Conservation (phyloP, 2,797 vertebrate genomes). For the Mus caroli region DNA sequence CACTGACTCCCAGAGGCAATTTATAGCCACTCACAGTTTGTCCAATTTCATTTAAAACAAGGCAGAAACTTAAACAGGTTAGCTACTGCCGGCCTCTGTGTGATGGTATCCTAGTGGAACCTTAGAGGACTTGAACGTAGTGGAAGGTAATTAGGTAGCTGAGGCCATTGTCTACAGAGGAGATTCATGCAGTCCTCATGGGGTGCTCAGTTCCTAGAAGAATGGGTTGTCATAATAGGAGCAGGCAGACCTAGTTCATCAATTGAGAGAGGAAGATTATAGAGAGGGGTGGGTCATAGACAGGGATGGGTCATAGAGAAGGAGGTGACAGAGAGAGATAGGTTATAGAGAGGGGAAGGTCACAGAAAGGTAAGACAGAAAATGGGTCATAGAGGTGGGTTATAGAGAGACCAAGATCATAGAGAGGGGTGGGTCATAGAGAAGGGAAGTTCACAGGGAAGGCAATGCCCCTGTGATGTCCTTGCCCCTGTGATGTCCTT, state of each 20-base stretch:
- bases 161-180: background rate
- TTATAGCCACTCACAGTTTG: constrained; percentile 10
- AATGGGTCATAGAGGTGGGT: background rate
- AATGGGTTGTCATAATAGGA: background rate
- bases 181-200: background rate
- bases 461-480: background rate
- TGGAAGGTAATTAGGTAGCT: too few relatives aligned
- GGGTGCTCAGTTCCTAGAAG: background rate
- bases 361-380: background rate
- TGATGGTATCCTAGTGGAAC: background rate
- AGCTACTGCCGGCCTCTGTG: too few relatives aligned
- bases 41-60: constrained; percentile 75
- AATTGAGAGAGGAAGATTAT: background rate
- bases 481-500: too few relatives aligned
- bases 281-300: too few relatives aligned
- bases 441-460: background rate
- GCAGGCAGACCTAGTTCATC: background rate
- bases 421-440: too few relatives aligned
- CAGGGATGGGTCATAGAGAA: background rate
- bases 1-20: background rate
- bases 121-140: background rate
- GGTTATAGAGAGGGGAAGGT: background rate
- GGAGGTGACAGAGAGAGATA: too few relatives aligned
- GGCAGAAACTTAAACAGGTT: constrained; percentile 62
- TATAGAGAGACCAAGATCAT: background rate